Conservation (phyloP, 1,140 invertebrate genomes). For the Nylanderia fulva region DNA sequence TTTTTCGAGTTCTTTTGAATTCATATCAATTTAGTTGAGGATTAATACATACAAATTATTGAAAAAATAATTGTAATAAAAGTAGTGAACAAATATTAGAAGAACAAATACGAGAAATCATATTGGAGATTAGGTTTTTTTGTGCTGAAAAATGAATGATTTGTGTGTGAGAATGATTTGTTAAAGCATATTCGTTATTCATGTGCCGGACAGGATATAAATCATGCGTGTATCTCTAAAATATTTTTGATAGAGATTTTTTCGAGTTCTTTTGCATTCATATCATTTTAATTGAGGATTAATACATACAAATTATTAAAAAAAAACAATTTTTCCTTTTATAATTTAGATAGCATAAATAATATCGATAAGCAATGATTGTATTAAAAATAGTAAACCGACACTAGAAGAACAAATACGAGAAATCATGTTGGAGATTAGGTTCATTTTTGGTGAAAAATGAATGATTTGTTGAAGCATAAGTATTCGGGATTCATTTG, state of each 20-base stretch:
- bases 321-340: neutral
- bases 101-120: neutral
- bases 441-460: neutral
- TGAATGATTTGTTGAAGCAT: neutral
- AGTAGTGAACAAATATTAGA: neutral
- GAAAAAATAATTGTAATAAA: neutral
- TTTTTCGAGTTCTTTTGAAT: neutral
- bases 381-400: neutral
- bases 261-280: neutral
- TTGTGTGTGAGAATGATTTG: too few relatives aligned
- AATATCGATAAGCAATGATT: neutral
- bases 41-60: constrained; percentile 5
- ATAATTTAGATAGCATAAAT: neutral
- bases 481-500: too few relatives aligned
- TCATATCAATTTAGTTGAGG: neutral
- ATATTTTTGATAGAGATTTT: neutral
- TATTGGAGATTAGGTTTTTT: neutral
- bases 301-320: constrained; percentile 1
- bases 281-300: neutral
- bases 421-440: neutral
- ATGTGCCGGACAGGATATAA: constrained; percentile 20
- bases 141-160: neutral
- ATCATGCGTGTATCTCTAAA: constrained; percentile 37
- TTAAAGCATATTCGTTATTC: constrained; percentile 17
- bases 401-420: neutral